These are phyloP conservation scores for Lissocephala sabroskyi DNA, from an alignment of 2,888 invertebrate species.

Conservation along the genomic window DNA sequence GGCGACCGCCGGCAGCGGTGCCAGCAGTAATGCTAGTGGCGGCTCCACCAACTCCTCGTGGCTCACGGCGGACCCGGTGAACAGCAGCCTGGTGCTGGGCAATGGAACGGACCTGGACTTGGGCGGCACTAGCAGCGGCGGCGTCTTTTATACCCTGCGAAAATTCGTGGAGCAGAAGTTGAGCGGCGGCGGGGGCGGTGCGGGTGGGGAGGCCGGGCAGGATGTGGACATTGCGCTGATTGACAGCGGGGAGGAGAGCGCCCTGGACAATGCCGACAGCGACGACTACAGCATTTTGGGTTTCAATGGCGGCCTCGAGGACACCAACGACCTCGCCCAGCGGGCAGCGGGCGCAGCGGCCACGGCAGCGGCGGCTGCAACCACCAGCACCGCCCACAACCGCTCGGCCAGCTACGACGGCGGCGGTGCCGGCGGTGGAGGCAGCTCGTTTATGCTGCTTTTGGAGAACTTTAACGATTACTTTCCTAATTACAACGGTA, in stretches of 20 bases:
- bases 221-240: constrained; percentile 66
- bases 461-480: constrained; percentile 87
- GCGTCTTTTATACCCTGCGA: constrained; percentile 37
- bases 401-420: constrained; percentile 16
- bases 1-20: not conserved
- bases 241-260: constrained; percentile 67
- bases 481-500: constrained; percentile 76
- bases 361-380: constrained; percentile 19
- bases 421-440: constrained; percentile 38
- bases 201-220: constrained; percentile 25
- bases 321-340: constrained; percentile 31
- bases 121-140: constrained; percentile 3
- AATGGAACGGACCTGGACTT: not conserved
- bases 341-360: constrained; percentile 33
- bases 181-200: constrained; percentile 28
- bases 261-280: constrained; percentile 50
- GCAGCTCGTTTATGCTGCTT: constrained; percentile 76
- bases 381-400: constrained; percentile 19
- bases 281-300: constrained; percentile 56
- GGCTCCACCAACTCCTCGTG: no score
- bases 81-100: constrained; percentile 4
- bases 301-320: constrained; percentile 40
- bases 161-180: constrained; percentile 49
- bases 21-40: constrained; percentile 3
- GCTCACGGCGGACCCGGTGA: not conserved